Evolutionary conservation across 2,888 invertebrate genomes (phyloP).

Genomic region (Tenthredo notha): DNA sequence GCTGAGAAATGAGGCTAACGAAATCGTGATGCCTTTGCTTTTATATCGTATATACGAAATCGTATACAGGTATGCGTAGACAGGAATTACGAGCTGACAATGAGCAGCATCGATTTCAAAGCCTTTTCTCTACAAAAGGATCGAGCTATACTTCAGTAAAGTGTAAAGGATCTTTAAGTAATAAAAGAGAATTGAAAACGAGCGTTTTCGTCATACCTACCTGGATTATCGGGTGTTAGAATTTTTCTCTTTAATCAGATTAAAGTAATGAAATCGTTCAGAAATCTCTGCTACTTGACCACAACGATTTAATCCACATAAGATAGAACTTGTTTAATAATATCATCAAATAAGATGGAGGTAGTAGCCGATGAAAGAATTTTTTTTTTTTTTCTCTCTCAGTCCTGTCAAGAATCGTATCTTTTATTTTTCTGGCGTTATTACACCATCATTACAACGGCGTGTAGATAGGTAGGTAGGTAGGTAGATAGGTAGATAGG

Average conservation of each 20-base stretch:
- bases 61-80: not conserved
- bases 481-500: too few relatives aligned
- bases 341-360: not conserved
- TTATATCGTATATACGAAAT: not conserved
- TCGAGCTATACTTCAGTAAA: not conserved
- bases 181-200: slow-evolving; percentile 7
- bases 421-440: not conserved
- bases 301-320: not conserved
- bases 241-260: not conserved
- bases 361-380: not conserved
- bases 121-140: slow-evolving; percentile 1
- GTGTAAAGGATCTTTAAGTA: not conserved
- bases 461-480: not conserved
- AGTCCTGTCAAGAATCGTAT: not conserved
- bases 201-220: not conserved
- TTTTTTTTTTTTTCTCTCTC: not conserved
- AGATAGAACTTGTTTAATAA: not conserved
- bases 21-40: slow-evolving; percentile 11
- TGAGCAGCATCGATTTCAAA: slow-evolving; percentile 22
- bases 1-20: slow-evolving; percentile 4
- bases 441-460: slow-evolving; percentile 1
- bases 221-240: not conserved
- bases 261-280: not conserved
- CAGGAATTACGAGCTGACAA: not conserved
- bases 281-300: not conserved